Conservation (phyloP, 2,113 vertebrate genomes). For the Prinia subflava region DNA sequence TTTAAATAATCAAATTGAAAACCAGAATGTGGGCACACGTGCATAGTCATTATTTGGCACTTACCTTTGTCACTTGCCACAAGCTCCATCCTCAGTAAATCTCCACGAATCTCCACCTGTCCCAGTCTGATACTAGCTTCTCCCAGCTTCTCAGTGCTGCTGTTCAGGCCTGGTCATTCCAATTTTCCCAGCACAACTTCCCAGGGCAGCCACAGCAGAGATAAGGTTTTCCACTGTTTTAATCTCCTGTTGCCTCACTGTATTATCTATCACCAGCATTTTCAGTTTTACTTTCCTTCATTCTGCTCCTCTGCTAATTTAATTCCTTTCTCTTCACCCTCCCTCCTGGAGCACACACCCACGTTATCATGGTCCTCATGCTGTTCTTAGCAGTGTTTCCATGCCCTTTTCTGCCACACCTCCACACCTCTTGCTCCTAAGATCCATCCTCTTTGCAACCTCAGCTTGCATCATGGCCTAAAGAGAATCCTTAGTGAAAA, state of each 20-base stretch:
- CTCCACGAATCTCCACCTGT: not conserved
- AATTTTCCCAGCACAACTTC: not conserved
- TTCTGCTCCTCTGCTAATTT: not conserved
- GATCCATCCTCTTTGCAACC: not conserved
- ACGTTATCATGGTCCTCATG: accelerated
- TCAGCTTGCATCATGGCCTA: too few species aligned
- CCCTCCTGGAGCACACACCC: not conserved
- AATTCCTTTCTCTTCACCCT: not conserved
- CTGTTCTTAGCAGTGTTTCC: not conserved
- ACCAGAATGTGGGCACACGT: not conserved
- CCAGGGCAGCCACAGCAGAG: accelerated
- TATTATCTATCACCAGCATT: not conserved
- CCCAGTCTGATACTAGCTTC: not conserved
- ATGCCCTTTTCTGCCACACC: not conserved
- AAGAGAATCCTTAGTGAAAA: not conserved
- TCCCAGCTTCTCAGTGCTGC: not conserved
- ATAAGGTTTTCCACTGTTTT: not conserved
- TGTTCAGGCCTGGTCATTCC: not conserved
- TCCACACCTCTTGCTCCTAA: not conserved
- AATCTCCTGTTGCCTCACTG: not conserved
- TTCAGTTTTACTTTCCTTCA: not conserved
- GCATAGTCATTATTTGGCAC: not conserved
- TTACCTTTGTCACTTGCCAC: not conserved
- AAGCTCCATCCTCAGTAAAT: not conserved
- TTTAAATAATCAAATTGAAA: not conserved